A percentile compares a stretch with the other conserved stretches of the same genome.
Evolutionary conservation across 2,113 vertebrate genomes (phyloP).

Genomic region (Myxocyprinus asiaticus): DNA sequence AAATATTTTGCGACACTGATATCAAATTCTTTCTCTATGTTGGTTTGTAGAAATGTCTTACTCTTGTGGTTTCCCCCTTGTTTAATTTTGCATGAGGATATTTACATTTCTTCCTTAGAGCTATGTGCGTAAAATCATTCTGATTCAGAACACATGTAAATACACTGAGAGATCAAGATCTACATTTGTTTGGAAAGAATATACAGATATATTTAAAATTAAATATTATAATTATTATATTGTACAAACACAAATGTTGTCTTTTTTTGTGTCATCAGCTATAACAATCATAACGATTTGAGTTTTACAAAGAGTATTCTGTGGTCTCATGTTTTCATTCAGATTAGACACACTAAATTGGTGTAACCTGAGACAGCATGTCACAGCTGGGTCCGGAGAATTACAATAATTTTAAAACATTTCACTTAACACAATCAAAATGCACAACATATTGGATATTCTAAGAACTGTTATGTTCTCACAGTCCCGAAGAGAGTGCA

Average conservation of each 20-base stretch:
- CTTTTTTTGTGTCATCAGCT: not conserved
- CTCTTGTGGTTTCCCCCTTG: slow-evolving; percentile 13
- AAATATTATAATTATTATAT: slow-evolving; percentile 2
- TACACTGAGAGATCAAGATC: slow-evolving; percentile 4
- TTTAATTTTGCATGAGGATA: slow-evolving; percentile 22
- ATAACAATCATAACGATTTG: not conserved
- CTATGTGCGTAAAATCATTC: slow-evolving; percentile 18
- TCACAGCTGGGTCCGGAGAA: not conserved
- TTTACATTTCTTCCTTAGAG: slow-evolving; percentile 22
- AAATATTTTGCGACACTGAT: slow-evolving; percentile 30
- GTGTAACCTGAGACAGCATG: not conserved
- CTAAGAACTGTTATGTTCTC: not conserved
- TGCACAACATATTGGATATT: not conserved
- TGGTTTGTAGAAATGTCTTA: slow-evolving; percentile 34
- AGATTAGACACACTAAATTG: not conserved
- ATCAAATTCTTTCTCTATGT: slow-evolving; percentile 22
- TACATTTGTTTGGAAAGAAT: slow-evolving; percentile 19
- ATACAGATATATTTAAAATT: slow-evolving; percentile 26
- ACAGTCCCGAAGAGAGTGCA: not conserved
- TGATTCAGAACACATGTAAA: slow-evolving; percentile 27
- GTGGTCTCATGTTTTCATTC: not conserved
- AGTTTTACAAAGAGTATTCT: not conserved
- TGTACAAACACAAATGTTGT: not conserved
- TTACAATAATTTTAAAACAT: not conserved
- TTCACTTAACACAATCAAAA: not conserved